These are phyloP conservation scores for Heterochromis multidens DNA, from an alignment of 2,113 vertebrate species.

Conservation along the genomic window DNA sequence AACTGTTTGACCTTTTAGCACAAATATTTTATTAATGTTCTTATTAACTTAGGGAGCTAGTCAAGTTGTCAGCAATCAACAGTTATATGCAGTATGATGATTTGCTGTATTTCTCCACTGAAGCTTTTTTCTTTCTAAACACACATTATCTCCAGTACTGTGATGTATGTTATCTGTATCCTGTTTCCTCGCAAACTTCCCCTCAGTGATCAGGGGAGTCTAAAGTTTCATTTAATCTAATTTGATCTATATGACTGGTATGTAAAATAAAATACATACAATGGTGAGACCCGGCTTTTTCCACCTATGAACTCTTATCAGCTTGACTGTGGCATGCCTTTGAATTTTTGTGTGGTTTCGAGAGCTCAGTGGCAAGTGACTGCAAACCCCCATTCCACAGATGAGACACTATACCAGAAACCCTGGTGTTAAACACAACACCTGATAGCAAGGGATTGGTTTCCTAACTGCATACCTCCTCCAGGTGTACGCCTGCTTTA, in stretches of 20 bases:
- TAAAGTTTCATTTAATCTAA: slow-evolving; percentile 39
- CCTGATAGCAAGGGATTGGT: slow-evolving; percentile 56
- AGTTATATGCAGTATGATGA: neutral
- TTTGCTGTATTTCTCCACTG: slow-evolving; percentile 27
- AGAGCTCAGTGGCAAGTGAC: slow-evolving; percentile 46
- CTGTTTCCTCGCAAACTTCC: slow-evolving; percentile 40
- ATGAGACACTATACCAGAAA: slow-evolving; percentile 41
- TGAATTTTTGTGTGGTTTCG: slow-evolving; percentile 33
- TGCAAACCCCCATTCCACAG: slow-evolving; percentile 54
- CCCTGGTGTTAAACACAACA: slow-evolving; percentile 55
- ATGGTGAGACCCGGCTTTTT: neutral
- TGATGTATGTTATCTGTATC: slow-evolving; percentile 21
- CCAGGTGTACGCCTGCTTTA: slow-evolving; percentile 58
- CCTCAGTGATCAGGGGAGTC: slow-evolving; percentile 11
- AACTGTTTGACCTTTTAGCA: neutral
- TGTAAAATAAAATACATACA: slow-evolving; percentile 30
- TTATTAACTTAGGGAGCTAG: neutral
- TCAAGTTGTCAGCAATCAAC: neutral
- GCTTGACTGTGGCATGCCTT: slow-evolving; percentile 31
- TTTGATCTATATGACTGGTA: slow-evolving; percentile 40
- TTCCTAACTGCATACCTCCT: slow-evolving; percentile 62
- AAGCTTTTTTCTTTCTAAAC: slow-evolving; percentile 21
- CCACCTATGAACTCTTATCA: slow-evolving; percentile 19
- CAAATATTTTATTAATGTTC: neutral
- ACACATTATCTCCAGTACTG: slow-evolving; percentile 1